phyloP scores from a whole-genome alignment of 2,797 vertebrate species.

The Malurus leucopterus region DNA sequence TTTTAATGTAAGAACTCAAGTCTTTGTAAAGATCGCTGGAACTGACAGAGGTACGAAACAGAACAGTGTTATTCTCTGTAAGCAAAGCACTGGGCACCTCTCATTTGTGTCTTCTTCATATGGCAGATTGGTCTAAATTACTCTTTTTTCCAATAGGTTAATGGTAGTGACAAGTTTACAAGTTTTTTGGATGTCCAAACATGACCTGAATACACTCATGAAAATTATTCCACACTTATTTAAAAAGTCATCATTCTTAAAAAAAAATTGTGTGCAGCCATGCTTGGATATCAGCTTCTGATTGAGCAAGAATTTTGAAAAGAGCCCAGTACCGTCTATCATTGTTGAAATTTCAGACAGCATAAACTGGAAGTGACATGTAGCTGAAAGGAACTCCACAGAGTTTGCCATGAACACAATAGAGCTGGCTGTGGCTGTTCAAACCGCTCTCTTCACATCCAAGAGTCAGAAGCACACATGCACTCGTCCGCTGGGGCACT shows the following conservation, averaged over 20 bases:
- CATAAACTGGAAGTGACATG: slow-evolving; percentile 33
- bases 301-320: slow-evolving; percentile 22
- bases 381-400: slow-evolving; percentile 56
- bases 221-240: not conserved
- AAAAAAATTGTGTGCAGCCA: not conserved
- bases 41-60: not conserved
- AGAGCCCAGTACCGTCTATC: not conserved
- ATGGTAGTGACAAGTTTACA: not conserved
- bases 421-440: slow-evolving; percentile 19
- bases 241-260: not conserved
- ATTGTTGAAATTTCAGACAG: slow-evolving; percentile 13
- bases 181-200: not conserved
- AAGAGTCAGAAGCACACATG: not conserved
- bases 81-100: not conserved
- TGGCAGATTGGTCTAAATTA: not conserved
- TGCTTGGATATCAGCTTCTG: not conserved
- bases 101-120: not conserved
- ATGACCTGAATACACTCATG: not conserved
- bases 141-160: not conserved
- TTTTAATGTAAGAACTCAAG: not conserved
- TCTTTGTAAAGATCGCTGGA: not conserved
- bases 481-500: not conserved
- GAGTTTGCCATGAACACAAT: slow-evolving; percentile 20
- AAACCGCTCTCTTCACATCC: not conserved
- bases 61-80: not conserved